These are phyloP conservation scores for Siniperca knerii DNA, from an alignment of 2,113 vertebrate species.

Conservation along the genomic window DNA sequence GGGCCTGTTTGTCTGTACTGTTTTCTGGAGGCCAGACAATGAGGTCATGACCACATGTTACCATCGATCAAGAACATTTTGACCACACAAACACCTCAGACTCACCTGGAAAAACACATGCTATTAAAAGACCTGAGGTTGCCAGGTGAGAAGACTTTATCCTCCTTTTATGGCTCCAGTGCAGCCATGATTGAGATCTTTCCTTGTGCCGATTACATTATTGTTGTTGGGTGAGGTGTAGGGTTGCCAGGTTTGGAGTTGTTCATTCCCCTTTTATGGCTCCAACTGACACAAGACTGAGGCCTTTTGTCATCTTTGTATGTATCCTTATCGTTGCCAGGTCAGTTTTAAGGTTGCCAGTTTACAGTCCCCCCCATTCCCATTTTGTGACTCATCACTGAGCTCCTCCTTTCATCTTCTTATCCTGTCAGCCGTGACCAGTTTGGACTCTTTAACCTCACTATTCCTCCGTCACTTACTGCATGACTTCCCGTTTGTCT, in stretches of 20 bases:
- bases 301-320: conserved; percentile 16
- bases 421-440: conserved; percentile 31
- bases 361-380: neutral
- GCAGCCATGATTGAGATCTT: conserved; percentile 44
- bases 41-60: conserved; percentile 51
- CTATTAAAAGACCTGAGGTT: conserved; percentile 18
- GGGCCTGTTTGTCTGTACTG: neutral
- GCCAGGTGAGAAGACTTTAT: conserved; percentile 43
- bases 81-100: conserved; percentile 18
- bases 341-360: conserved; percentile 47
- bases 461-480: conserved; percentile 1
- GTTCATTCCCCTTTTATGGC: conserved; percentile 45
- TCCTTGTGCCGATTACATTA: neutral
- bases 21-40: conserved; percentile 40
- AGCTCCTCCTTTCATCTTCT: conserved; percentile 49
- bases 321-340: conserved; percentile 6
- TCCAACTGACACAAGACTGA: conserved; percentile 45
- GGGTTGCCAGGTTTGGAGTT: conserved; percentile 34
- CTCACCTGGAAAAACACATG: neutral
- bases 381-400: conserved; percentile 55
- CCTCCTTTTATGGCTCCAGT: conserved; percentile 34
- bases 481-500: conserved; percentile 23
- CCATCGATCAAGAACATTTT: conserved; percentile 39
- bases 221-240: conserved; percentile 13
- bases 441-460: conserved; percentile 38